Evolutionary conservation across 2,797 vertebrate genomes (phyloP).

Genomic region (Heliangelus exortis): DNA sequence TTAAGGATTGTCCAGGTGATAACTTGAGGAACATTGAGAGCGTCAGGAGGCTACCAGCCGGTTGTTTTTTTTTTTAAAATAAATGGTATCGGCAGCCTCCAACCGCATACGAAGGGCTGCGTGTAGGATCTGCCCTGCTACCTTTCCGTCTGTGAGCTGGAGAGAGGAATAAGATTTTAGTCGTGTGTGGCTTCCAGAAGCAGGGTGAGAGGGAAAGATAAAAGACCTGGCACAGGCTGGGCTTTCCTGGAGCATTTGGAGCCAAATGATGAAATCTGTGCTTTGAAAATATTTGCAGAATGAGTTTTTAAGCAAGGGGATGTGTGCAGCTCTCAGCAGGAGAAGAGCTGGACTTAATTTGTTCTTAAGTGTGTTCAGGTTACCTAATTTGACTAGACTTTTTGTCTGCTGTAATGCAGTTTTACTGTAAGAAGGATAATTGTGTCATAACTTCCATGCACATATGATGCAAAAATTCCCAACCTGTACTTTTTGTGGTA

Average conservation of each 20-base stretch:
- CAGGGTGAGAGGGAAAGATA: background rate
- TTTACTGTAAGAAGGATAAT: background rate
- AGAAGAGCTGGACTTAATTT: background rate
- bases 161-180: background rate
- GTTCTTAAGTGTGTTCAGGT: background rate
- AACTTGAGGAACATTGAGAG: background rate
- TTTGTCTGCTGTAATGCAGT: background rate
- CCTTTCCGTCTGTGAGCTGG: too few species aligned
- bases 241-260: background rate
- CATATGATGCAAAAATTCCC: too few species aligned
- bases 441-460: background rate
- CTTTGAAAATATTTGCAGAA: rapidly evolving
- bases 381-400: background rate
- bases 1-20: rapidly evolving
- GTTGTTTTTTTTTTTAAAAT: background rate
- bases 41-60: rapidly evolving
- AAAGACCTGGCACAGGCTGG: background rate
- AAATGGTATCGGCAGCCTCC: background rate
- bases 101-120: rapidly evolving
- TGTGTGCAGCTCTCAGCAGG: rapidly evolving
- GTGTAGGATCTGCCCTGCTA: rapidly evolving
- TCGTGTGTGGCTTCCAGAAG: background rate
- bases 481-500: background rate
- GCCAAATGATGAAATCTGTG: background rate
- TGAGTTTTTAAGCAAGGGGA: background rate